Conservation (phyloP, 1,140 invertebrate species). For the Meloidogyne floridensis region DNA sequence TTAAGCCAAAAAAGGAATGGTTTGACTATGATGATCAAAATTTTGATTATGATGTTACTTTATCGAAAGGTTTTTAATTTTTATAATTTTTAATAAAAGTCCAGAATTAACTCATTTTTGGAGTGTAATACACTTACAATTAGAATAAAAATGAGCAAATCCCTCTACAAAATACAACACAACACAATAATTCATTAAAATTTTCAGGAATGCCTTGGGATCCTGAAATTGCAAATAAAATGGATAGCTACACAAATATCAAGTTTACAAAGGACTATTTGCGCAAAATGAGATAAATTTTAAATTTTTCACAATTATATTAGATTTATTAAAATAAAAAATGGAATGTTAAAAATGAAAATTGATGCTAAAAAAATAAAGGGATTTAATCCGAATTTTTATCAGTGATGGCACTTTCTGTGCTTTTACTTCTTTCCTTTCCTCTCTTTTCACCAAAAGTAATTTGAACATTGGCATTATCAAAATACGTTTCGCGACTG, state of each 20-base stretch:
- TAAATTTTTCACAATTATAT: neutral
- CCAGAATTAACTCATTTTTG: constrained; percentile 14
- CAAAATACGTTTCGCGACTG: neutral
- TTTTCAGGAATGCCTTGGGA: constrained; percentile 57
- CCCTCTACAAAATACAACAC: constrained; percentile 28
- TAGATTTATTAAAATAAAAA: neutral
- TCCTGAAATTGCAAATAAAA: constrained; percentile 57
- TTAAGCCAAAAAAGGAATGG: constrained; percentile 62
- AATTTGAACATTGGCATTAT: neutral
- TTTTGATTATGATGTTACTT: constrained; percentile 39
- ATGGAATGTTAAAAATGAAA: neutral
- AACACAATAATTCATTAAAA: no score
- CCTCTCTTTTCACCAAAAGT: neutral
- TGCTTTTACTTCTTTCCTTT: neutral
- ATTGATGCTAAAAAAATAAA: neutral
- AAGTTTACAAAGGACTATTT: constrained; percentile 38
- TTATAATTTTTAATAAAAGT: neutral
- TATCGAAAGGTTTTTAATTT: neutral
- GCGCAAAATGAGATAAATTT: constrained; percentile 14
- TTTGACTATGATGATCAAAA: constrained; percentile 61
- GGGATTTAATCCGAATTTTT: neutral
- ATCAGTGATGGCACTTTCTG: neutral
- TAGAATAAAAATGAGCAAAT: constrained; percentile 16
- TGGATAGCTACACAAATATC: constrained; percentile 56
- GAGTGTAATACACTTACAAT: neutral